A percentile compares a stretch with the other conserved stretches of the same genome.
Conservation (phyloP, 2,888 invertebrate species). For the Nowickia ferox region DNA sequence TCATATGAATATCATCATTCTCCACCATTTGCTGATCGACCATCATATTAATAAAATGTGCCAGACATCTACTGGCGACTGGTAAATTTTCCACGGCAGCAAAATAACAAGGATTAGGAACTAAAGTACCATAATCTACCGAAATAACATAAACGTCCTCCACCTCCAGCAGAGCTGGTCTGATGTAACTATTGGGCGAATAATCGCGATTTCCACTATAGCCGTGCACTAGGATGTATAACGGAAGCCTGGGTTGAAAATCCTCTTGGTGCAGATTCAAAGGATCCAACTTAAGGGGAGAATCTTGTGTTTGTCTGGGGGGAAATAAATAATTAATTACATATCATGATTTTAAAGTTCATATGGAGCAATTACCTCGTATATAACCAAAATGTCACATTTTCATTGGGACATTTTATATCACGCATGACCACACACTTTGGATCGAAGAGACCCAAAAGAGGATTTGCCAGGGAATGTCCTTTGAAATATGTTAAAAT, state of each 20-base stretch:
- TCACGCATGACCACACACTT: constrained; percentile 73
- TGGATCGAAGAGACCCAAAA: constrained; percentile 76
- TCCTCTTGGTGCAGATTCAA: constrained; percentile 75
- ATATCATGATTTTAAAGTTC: background rate
- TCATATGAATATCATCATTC: constrained; percentile 85
- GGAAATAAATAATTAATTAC: background rate
- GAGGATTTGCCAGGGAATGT: constrained; percentile 72
- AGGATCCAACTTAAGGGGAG: constrained; percentile 84
- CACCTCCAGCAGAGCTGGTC: constrained; percentile 85
- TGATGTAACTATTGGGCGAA: constrained; percentile 85
- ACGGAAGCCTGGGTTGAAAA: constrained; percentile 81
- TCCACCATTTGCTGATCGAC: constrained; percentile 82
- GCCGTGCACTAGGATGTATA: constrained; percentile 86
- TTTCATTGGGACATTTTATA: constrained; percentile 85
- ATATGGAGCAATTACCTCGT: constrained; percentile 84
- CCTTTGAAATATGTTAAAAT: constrained; percentile 1
- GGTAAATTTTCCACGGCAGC: constrained; percentile 85
- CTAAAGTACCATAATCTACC: constrained; percentile 86
- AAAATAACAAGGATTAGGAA: constrained; percentile 85
- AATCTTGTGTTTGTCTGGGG: constrained; percentile 78
- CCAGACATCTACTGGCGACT: constrained; percentile 86
- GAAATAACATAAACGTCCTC: constrained; percentile 86
- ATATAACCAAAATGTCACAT: constrained; percentile 87
- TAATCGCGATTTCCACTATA: constrained; percentile 86
- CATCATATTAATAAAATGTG: constrained; percentile 85